phyloP scores from a whole-genome alignment of 2,888 invertebrate species.

The Meganola albula region DNA sequence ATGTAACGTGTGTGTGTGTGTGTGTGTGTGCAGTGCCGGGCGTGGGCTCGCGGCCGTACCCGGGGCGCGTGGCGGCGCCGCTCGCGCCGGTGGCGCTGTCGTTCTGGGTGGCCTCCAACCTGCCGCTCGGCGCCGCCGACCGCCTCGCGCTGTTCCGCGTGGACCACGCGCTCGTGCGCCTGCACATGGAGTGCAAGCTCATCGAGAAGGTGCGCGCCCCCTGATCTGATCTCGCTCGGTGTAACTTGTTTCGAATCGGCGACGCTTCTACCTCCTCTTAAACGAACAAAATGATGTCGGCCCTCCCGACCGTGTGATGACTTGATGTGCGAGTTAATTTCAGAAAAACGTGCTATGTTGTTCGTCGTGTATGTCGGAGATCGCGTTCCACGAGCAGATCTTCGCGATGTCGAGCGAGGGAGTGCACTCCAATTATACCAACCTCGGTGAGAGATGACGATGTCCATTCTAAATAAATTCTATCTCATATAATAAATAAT shows the following conservation, averaged over 20 bases:
- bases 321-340: constrained; percentile 6
- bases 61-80: constrained; percentile 73
- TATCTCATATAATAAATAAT: neutral
- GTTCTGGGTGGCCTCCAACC: constrained; percentile 69
- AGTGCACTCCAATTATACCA: constrained; percentile 63
- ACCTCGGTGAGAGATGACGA: constrained; percentile 30
- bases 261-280: neutral
- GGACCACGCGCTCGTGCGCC: neutral
- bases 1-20: neutral
- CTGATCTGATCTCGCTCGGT: neutral
- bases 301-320: too few species aligned
- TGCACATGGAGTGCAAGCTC: too few species aligned
- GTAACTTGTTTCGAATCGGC: neutral
- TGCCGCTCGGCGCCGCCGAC: constrained; percentile 54
- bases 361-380: constrained; percentile 41
- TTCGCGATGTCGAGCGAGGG: constrained; percentile 68
- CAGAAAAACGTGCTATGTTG: constrained; percentile 54
- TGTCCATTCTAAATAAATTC: neutral
- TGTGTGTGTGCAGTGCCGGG: constrained; percentile 36
- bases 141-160: constrained; percentile 28
- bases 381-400: constrained; percentile 51
- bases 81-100: constrained; percentile 61
- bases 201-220: too few species aligned
- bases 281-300: too few species aligned
- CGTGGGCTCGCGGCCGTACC: constrained; percentile 58